These are phyloP conservation scores for Nezara viridula DNA, from an alignment of 2,888 invertebrate genomes.

Conservation along the genomic window DNA sequence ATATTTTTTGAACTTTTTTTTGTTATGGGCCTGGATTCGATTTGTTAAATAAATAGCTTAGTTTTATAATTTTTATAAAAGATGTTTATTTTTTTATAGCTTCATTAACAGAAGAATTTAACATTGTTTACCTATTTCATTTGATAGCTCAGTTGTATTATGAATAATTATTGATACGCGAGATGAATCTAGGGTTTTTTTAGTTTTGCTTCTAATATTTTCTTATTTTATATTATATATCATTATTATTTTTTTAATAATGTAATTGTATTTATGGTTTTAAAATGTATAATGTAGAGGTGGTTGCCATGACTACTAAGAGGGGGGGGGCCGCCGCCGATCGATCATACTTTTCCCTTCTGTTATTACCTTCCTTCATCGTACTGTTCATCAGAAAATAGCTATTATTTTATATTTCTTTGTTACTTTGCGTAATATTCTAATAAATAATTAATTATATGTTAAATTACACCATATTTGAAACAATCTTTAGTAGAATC, in stretches of 20 bases:
- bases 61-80: no score
- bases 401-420: neutral
- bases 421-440: neutral
- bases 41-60: no score
- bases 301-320: constrained; percentile 42
- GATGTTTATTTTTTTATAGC: no score
- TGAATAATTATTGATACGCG: neutral
- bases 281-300: neutral
- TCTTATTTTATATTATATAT: neutral
- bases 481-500: neutral
- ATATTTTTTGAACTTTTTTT: no score
- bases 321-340: constrained; percentile 36
- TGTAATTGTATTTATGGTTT: neutral
- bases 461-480: neutral
- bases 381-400: neutral
- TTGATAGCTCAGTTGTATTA: neutral
- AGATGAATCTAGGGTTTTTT: neutral
- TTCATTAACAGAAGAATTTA: neutral
- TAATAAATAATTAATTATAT: neutral
- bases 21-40: no score
- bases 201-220: neutral
- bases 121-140: neutral
- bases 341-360: constrained; percentile 1
- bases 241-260: neutral
- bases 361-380: constrained; percentile 6